phyloP scores from a whole-genome alignment of 2,888 invertebrate genomes.

The Eupithecia tripunctaria region DNA sequence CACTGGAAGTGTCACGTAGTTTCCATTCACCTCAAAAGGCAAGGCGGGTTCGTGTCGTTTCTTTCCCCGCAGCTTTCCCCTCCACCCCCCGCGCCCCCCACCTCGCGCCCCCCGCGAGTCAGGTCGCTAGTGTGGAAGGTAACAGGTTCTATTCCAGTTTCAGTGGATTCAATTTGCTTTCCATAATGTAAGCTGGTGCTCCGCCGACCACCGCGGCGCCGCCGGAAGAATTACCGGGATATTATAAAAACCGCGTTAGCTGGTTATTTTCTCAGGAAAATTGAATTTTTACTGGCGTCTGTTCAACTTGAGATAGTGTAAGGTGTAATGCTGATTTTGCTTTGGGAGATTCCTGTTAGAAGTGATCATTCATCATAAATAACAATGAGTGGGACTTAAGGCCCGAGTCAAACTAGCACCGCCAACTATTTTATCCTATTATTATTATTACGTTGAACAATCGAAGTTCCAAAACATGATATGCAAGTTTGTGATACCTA shows the following conservation, averaged over 20 bases:
- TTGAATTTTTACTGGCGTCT: slow-evolving; percentile 37
- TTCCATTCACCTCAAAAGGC: neutral
- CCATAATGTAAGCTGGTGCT: slow-evolving; percentile 36
- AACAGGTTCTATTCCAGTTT: slow-evolving; percentile 12
- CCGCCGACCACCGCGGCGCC: neutral
- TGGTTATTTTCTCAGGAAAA: slow-evolving; percentile 45
- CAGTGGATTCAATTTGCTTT: slow-evolving; percentile 32
- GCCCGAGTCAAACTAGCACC: too few species aligned
- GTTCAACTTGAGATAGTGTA: slow-evolving; percentile 15
- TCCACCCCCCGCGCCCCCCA: too few species aligned
- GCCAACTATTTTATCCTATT: too few species aligned
- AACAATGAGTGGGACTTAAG: too few species aligned
- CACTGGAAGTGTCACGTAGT: too few species aligned
- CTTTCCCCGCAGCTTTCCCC: neutral
- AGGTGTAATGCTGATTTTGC: neutral
- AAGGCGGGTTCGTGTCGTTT: neutral
- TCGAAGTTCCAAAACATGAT: too few species aligned
- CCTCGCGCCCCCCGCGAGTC: neutral
- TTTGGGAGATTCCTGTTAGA: neutral
- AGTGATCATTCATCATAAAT: neutral
- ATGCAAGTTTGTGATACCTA: too few species aligned
- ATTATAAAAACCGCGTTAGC: slow-evolving; percentile 46
- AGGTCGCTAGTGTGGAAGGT: neutral
- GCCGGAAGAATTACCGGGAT: slow-evolving; percentile 26
- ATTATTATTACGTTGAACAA: too few species aligned